phyloP scores from a whole-genome alignment of 2,888 invertebrate genomes.

The Lithophane ornitopus region DNA sequence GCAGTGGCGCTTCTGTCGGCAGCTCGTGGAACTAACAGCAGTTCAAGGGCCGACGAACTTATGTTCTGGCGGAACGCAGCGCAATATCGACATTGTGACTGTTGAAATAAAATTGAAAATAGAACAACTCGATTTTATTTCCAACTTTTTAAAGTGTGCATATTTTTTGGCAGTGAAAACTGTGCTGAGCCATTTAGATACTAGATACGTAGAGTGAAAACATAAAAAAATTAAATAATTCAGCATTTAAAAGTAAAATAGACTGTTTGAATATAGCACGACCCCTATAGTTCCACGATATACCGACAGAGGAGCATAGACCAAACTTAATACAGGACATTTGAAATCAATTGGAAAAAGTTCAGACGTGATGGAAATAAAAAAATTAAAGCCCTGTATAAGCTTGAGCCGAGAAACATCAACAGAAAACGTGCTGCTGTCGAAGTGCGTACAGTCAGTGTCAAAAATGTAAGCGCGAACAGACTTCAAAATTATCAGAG shows the following conservation, averaged over 20 bases:
- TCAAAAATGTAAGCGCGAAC: neutral
- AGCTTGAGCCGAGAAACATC: neutral
- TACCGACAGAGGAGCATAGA: neutral
- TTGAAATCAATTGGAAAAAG: neutral
- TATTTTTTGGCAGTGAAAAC: neutral
- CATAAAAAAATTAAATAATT: neutral
- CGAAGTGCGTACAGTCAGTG: neutral
- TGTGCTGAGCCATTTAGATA: neutral
- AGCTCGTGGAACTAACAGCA: constrained; percentile 13
- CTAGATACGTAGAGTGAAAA: neutral
- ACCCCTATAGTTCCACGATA: neutral
- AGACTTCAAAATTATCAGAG: neutral
- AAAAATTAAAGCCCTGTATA: neutral
- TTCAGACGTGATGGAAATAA: neutral
- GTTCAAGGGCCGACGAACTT: too few species aligned
- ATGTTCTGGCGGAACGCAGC: neutral
- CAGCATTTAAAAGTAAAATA: neutral
- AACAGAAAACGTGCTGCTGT: neutral
- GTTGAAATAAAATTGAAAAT: neutral
- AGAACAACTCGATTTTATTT: neutral
- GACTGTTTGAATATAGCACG: neutral
- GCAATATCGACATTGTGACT: neutral
- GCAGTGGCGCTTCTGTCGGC: constrained; percentile 19
- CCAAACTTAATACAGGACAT: neutral
- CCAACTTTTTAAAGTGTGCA: neutral